Evolutionary conservation across 2,113 vertebrate genomes (phyloP), one percentile per base, ranked within the genome.

Genomic region (Pogonocichla stellata): DNA sequence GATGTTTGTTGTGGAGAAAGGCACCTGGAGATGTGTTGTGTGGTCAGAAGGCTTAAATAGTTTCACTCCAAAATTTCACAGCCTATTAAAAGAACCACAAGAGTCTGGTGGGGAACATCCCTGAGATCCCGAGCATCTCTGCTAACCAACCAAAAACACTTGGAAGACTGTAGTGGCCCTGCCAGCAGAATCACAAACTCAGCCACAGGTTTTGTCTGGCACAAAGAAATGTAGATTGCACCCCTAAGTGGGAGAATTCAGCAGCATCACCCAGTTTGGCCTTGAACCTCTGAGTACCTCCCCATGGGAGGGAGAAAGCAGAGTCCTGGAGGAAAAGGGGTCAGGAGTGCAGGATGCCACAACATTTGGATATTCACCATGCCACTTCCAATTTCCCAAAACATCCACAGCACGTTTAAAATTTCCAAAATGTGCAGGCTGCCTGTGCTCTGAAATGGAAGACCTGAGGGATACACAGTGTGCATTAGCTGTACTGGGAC

Each of bases 21-120:
- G 72, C 94, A 97, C 94, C 94, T 96, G 94, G 86, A 96, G 94
- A 83, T 92, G 80, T 81, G 90, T 58, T 94, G 66, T 92, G 77
- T 81, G 95, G 75, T 93, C 48, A 86, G 80, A 83, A 92, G 72
- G 84, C 62, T 88, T 88, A 94, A 95, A 93, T 40, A 88, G 47
- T 57, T 90, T 74, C 36, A 80, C 93, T 88, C 80, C 80, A 84
- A 93, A 95, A 90, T 96, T 94, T 93, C 88, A 84, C 48, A 64
- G 57, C 40, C 92, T 92, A 69, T 86, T 74, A 86, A 92, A 95
- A 88, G 88, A 93, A 83, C 42, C 2, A 1, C 13, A n/a, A 83
- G 54, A 26, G 9, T 51, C 61, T 64, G 43, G 48, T 64, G 62
- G 64, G 69, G 77, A 95, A 72, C 38, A 67, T 71, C 88, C 47